These are phyloP conservation scores for Otolemur crassicaudatus DNA, from an alignment of 2,797 vertebrate species.

Conservation along the genomic window DNA sequence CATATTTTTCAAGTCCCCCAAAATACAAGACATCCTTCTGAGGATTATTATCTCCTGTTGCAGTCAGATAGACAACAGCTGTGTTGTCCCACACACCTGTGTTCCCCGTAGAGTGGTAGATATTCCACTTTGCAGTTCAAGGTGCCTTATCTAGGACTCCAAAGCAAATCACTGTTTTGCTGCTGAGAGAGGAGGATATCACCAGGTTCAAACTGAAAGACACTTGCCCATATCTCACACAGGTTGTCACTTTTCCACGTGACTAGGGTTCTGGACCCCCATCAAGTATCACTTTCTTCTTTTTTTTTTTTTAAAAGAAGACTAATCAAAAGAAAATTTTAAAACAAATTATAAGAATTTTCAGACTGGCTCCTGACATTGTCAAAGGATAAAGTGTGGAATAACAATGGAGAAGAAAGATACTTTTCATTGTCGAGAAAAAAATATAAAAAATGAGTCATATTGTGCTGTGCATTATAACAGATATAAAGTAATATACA, in stretches of 20 bases:
- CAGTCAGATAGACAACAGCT: not conserved
- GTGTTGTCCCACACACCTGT: not conserved
- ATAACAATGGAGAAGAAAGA: not conserved
- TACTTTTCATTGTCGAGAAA: not conserved
- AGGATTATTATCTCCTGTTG: not conserved
- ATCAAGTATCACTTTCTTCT: not conserved
- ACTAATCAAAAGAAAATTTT: not conserved
- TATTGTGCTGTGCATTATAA: not conserved
- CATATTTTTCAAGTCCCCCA: not conserved
- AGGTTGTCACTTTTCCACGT: not conserved
- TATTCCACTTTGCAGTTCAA: not conserved
- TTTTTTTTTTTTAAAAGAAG: not conserved
- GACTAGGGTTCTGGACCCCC: not conserved
- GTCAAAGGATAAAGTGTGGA: not conserved
- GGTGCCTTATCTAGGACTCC: not conserved
- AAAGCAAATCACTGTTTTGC: not conserved
- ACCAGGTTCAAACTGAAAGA: not conserved
- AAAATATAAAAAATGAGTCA: not conserved
- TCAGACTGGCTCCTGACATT: not conserved
- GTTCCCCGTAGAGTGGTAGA: not conserved
- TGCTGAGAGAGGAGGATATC: not conserved
- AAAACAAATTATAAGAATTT: constrained; percentile 30
- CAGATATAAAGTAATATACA: not conserved
- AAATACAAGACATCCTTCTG: not conserved
- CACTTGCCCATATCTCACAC: not conserved